These are phyloP conservation scores for Hemibates koningsi DNA, from an alignment of 2,113 vertebrate species.

Conservation along the genomic window DNA sequence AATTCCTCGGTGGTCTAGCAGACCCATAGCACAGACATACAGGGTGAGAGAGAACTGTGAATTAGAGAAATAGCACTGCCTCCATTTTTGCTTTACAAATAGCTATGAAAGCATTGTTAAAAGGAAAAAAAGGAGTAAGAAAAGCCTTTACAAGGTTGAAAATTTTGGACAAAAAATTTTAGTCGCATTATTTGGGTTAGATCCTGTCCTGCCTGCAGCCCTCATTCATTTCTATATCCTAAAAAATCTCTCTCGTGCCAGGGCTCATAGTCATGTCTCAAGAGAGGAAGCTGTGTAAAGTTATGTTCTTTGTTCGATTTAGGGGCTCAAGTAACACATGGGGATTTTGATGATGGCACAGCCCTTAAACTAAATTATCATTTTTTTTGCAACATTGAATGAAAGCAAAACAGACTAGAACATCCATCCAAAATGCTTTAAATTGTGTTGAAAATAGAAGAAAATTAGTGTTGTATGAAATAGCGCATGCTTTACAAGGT, in stretches of 20 bases:
- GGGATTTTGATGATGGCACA: not conserved
- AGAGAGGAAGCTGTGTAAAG: not conserved
- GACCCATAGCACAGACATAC: not conserved
- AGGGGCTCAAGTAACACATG: not conserved
- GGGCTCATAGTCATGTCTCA: conserved; percentile 20
- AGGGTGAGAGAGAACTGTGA: not conserved
- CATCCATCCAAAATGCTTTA: not conserved
- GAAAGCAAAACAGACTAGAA: not conserved
- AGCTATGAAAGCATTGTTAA: not conserved
- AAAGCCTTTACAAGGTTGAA: not conserved
- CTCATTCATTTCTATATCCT: not conserved
- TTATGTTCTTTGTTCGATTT: not conserved
- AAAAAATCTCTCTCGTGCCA: not conserved
- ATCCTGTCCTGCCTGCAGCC: not conserved
- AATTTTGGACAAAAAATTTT: not conserved
- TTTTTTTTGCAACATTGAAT: not conserved
- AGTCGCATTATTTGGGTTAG: not conserved
- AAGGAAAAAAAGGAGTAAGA: not conserved
- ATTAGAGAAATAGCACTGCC: not conserved
- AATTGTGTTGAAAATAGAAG: not conserved
- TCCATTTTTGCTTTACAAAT: not conserved
- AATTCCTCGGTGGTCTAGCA: not conserved
- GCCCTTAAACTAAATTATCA: not conserved
- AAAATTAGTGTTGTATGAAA: not conserved
- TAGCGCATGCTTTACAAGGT: not conserved